phyloP scores from a whole-genome alignment of 2,888 invertebrate genomes.

The Drosophila nr. perissopoda region DNA sequence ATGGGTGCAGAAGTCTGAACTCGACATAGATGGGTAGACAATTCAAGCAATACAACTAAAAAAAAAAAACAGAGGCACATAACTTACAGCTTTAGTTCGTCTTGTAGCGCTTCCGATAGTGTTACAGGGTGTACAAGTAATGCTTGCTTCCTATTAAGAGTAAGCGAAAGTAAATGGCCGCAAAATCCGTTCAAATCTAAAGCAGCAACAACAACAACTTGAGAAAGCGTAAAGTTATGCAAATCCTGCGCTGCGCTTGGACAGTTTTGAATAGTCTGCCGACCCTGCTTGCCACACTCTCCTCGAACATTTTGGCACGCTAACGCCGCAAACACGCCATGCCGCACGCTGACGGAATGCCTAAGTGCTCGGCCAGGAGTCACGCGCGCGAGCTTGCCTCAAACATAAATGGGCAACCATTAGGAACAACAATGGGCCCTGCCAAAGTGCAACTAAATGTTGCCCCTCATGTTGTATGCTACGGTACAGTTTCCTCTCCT shows the following conservation, averaged over 20 bases:
- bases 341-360: constrained; percentile 70
- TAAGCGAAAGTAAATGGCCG: constrained; percentile 53
- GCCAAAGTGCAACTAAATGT: constrained; percentile 72
- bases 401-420: constrained; percentile 50
- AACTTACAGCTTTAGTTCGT: not conserved
- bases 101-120: not conserved
- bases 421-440: constrained; percentile 51
- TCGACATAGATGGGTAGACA: not conserved
- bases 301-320: constrained; percentile 56
- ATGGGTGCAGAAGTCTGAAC: not conserved
- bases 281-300: constrained; percentile 4
- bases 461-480: constrained; percentile 58
- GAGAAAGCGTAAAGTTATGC: constrained; percentile 60
- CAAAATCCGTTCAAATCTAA: constrained; percentile 50
- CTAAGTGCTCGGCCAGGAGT: constrained; percentile 62
- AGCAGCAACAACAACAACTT: constrained; percentile 35
- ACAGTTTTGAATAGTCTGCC: constrained; percentile 52
- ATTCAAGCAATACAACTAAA: not conserved
- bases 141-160: constrained; percentile 10
- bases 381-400: constrained; percentile 28
- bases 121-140: constrained; percentile 8
- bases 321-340: constrained; percentile 61
- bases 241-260: constrained; percentile 72
- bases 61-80: not conserved
- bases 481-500: constrained; percentile 33